Evolutionary conservation across 2,797 vertebrate genomes (phyloP).

Genomic region (Mareca penelope): DNA sequence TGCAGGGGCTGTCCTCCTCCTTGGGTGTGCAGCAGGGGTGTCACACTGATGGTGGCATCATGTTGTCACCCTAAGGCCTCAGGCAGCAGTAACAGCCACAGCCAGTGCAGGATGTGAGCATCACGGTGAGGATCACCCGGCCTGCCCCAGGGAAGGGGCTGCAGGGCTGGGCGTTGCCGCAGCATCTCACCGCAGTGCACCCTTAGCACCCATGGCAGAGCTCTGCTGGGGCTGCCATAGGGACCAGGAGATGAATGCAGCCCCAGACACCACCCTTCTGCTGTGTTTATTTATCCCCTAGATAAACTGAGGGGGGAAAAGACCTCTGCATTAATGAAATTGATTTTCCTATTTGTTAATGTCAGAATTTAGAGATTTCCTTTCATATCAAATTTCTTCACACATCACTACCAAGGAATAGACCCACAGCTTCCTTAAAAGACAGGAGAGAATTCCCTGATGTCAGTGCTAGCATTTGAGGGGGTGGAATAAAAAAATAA

Average conservation of each 20-base stretch:
- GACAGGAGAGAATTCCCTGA: neutral
- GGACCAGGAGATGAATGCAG: constrained; percentile 36
- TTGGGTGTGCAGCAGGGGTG: too few relatives aligned
- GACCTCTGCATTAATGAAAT: constrained; percentile 9
- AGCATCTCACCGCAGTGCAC: neutral
- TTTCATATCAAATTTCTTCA: constrained; percentile 4
- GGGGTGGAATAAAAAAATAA: too few relatives aligned
- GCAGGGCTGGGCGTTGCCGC: neutral
- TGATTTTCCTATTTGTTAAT: constrained; percentile 40
- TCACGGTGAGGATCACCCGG: neutral
- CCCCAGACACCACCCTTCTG: neutral
- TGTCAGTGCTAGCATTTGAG: too few relatives aligned
- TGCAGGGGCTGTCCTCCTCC: neutral
- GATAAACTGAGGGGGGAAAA: neutral
- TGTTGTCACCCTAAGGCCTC: neutral
- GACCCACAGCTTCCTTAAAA: neutral
- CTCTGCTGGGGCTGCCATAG: neutral
- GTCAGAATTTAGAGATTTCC: constrained; percentile 39
- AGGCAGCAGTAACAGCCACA: neutral
- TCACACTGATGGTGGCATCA: too few relatives aligned
- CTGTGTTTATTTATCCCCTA: neutral
- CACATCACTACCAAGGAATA: neutral
- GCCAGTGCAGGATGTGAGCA: neutral
- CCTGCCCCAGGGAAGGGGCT: neutral
- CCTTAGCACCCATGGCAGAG: neutral